A percentile compares a stretch with the other conserved stretches of the same genome.
Evolutionary conservation across 2,888 invertebrate species (phyloP).

Genomic region (Rosalia funebris): DNA sequence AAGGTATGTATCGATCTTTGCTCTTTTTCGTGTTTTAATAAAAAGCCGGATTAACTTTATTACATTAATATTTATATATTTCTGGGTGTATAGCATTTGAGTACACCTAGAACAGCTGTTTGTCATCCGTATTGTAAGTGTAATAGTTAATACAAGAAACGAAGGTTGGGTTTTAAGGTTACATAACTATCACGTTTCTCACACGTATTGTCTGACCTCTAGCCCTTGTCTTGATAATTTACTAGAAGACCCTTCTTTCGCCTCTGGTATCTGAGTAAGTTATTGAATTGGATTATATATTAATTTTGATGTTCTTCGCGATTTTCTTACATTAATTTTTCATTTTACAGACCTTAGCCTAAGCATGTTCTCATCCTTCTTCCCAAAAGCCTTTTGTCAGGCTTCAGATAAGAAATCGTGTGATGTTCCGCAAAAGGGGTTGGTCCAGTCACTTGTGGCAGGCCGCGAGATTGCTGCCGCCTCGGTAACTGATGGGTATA

Average conservation of each 20-base stretch:
- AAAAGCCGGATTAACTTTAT: too few relatives aligned
- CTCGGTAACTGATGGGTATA: constrained; percentile 50
- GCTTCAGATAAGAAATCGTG: not conserved
- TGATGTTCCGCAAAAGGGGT: constrained; percentile 41
- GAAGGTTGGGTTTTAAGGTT: not conserved
- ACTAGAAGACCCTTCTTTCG: not conserved
- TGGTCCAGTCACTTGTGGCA: constrained; percentile 58
- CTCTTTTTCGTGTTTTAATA: too few relatives aligned
- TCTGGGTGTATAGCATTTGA: too few relatives aligned
- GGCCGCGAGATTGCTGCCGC: constrained; percentile 55
- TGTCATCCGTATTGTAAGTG: too few relatives aligned
- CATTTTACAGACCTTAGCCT: not conserved
- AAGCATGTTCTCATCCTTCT: not conserved
- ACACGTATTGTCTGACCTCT: not conserved
- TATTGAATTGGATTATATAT: not conserved
- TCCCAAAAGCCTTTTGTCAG: not conserved
- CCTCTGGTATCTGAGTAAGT: not conserved
- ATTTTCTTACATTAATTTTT: not conserved
- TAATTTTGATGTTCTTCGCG: not conserved
- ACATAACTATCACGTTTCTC: not conserved
- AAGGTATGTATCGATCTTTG: not conserved
- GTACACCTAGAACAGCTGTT: too few relatives aligned
- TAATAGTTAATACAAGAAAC: too few relatives aligned
- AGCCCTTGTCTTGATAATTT: not conserved
- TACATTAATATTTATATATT: too few relatives aligned